phyloP scores from a whole-genome alignment of 2,797 vertebrate genomes.

The Petrocephalus sullivani region DNA sequence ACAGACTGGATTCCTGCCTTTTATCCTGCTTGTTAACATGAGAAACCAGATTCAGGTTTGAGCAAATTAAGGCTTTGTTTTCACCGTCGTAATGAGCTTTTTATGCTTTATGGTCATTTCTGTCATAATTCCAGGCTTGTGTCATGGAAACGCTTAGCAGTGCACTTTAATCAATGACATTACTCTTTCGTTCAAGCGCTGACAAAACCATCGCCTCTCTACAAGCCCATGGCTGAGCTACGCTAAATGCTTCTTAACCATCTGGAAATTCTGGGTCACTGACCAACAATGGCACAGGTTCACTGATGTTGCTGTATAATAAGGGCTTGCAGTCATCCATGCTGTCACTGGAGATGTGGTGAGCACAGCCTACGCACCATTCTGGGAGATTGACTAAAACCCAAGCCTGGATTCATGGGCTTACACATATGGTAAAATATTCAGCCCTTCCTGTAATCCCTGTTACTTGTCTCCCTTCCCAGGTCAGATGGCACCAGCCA shows the following conservation, averaged over 20 bases:
- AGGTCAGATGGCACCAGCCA: background rate
- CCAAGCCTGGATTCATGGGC: slow-evolving; percentile 9
- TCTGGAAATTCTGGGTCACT: slow-evolving; percentile 13
- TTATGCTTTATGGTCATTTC: background rate
- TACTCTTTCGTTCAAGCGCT: background rate
- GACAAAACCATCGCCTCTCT: background rate
- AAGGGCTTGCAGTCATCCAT: slow-evolving; percentile 35
- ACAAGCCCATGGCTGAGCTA: background rate
- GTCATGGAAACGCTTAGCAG: background rate
- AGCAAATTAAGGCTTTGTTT: background rate
- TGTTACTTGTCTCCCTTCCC: background rate
- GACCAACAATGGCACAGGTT: background rate
- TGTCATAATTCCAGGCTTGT: background rate
- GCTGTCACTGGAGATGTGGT: background rate
- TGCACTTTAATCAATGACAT: background rate
- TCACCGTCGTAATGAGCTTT: background rate
- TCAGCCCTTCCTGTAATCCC: background rate
- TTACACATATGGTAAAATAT: slow-evolving; percentile 7
- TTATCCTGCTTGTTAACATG: background rate
- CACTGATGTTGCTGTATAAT: slow-evolving; percentile 9
- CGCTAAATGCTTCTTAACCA: background rate
- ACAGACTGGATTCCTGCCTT: background rate
- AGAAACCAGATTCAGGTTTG: background rate
- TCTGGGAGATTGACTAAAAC: slow-evolving; percentile 34
- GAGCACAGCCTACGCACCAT: background rate